Evolutionary conservation across 2,797 vertebrate species (phyloP), one percentile per base, ranked within the genome.

Genomic region (Gastrophryne carolinensis): DNA sequence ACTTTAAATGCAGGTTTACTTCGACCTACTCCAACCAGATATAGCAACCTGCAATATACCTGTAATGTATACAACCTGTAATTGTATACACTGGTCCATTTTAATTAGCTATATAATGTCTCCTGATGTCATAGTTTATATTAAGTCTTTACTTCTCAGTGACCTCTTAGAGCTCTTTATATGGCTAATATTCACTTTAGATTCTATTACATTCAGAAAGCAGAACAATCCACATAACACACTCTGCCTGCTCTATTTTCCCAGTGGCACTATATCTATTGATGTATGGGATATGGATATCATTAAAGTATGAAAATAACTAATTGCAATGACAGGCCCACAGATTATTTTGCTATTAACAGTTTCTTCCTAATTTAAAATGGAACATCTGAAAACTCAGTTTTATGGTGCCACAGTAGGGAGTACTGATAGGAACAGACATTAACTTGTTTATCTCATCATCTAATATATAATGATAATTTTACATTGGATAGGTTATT

Each of bases 221-320:
- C 35, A 62, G 58, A 62, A 39, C 13, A 57, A 57, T 57, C 53
- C n/a, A 24, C 15, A 27, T 39, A 27, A 62, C 34, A 19, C 58
- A 61, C 41, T 56, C 23, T 56, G 23, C 17, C 17, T 56, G 27
- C 7, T 56, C 19, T 56, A 10, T 34, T 57, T 23, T 56, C 66
- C 50, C 21, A 68, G 49, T 56, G 34, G 34, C 35, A 41, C 52
- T 57, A 57, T 69, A 56, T 53, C 23, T 69, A 57, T 56, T 41
- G 34, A 56, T 69, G 66, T 29, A 69, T 69, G 52, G n/a, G 52
- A 27, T 56, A 15, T 39, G 23, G 10, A 57, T 27, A 30, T 35
- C 52, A 56, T 56, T 56, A 69, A 57, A 56, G 29, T n/a, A 30
- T 35, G n/a, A 41, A 56, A 69, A 57, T n/a, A 69, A 69, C 52